Evolutionary conservation across 2,888 invertebrate genomes (phyloP).

Genomic region (Thecophora atra): DNA sequence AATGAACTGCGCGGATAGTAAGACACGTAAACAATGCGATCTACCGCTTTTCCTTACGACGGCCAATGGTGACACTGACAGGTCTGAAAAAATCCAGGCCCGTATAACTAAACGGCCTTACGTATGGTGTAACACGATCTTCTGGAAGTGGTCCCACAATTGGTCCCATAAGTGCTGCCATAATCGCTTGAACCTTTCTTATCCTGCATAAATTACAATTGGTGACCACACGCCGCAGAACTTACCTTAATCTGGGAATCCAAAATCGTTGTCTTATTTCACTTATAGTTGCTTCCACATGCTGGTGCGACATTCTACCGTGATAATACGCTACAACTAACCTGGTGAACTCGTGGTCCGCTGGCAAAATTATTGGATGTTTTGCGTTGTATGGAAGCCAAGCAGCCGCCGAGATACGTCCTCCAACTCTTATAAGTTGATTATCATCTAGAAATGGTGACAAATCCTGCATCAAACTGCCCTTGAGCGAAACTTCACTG

Average conservation of each 20-base stretch:
- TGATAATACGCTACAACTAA: not conserved
- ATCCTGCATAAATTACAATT: too few relatives aligned
- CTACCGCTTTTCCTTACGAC: too few relatives aligned
- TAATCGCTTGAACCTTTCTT: constrained; percentile 31
- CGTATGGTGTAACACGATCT: constrained; percentile 34
- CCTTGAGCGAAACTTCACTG: not conserved
- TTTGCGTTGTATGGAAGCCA: constrained; percentile 7
- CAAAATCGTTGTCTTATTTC: constrained; percentile 3
- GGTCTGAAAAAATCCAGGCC: constrained; percentile 36
- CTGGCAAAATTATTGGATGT: not conserved
- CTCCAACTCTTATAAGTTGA: constrained; percentile 9
- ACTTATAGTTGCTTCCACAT: constrained; percentile 1
- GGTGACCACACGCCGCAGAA: constrained; percentile 1
- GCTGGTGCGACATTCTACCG: not conserved
- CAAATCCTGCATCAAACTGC: constrained; percentile 1
- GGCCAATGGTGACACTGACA: too few relatives aligned
- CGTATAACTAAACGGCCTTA: constrained; percentile 33
- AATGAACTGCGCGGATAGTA: too few relatives aligned
- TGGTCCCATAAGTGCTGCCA: too few relatives aligned
- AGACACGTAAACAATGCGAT: too few relatives aligned
- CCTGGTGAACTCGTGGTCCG: not conserved
- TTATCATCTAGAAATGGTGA: constrained; percentile 4
- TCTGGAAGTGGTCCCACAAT: constrained; percentile 41
- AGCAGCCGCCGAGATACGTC: not conserved
- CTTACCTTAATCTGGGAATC: constrained; percentile 6